phyloP scores from a whole-genome alignment of 2,113 vertebrate species.

The Anguilla rostrata region DNA sequence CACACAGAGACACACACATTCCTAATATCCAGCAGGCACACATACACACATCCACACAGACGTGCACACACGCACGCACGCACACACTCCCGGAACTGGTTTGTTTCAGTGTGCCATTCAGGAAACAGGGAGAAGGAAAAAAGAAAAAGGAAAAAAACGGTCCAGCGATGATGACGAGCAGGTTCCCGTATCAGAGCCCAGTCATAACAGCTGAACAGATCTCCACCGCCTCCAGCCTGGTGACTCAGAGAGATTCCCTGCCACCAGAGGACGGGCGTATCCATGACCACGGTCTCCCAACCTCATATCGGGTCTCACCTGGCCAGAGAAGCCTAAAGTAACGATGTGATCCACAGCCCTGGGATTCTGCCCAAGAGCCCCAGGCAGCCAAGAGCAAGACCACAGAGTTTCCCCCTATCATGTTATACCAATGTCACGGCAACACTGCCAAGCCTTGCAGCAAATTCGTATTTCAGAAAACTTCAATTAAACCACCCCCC shows the following conservation, averaged over 20 bases:
- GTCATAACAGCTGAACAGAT: neutral
- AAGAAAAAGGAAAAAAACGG: too few relatives aligned
- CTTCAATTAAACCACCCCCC: too few relatives aligned
- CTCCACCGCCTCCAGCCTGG: neutral
- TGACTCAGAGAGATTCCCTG: neutral
- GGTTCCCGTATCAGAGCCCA: neutral
- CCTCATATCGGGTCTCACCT: slow-evolving; percentile 17
- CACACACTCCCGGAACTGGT: too few relatives aligned
- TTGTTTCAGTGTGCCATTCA: too few relatives aligned
- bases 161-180: neutral
- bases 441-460: neutral
- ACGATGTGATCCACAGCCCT: too few relatives aligned
- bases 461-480: neutral
- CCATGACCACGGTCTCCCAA: slow-evolving; percentile 3
- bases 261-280: slow-evolving; percentile 21
- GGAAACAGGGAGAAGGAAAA: too few relatives aligned
- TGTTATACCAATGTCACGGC: neutral
- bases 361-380: neutral
- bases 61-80: too few relatives aligned
- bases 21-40: too few relatives aligned
- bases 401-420: neutral
- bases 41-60: too few relatives aligned
- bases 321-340: neutral
- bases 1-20: too few relatives aligned
- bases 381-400: neutral